A percentile compares a stretch with the other conserved stretches of the same genome.
These are phyloP conservation scores for Serranus cabrilla DNA, from an alignment of 2,797 vertebrate genomes.

Conservation along the genomic window DNA sequence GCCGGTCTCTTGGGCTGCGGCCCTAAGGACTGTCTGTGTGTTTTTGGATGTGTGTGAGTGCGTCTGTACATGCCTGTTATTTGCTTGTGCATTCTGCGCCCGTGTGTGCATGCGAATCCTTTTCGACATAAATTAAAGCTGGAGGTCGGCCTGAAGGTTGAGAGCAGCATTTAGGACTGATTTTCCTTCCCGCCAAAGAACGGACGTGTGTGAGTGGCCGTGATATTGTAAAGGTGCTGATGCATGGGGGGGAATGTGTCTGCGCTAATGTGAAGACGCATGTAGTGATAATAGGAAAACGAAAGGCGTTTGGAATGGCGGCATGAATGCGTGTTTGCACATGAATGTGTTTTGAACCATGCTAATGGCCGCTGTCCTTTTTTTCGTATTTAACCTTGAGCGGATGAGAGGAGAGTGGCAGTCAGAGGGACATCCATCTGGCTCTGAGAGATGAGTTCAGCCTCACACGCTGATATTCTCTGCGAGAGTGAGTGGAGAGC, in stretches of 20 bases:
- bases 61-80: slow-evolving; percentile 33
- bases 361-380: slow-evolving; percentile 40
- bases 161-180: slow-evolving; percentile 31
- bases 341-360: slow-evolving; percentile 23
- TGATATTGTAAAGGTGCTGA: slow-evolving; percentile 42
- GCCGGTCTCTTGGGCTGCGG: slow-evolving; percentile 30
- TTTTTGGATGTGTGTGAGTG: slow-evolving; percentile 1
- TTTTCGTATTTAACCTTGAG: slow-evolving; percentile 70
- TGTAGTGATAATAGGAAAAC: slow-evolving; percentile 51
- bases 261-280: slow-evolving; percentile 45
- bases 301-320: slow-evolving; percentile 48
- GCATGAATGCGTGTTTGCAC: background rate
- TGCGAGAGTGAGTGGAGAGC: slow-evolving; percentile 54
- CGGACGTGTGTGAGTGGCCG: slow-evolving; percentile 17
- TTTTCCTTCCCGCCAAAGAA: slow-evolving; percentile 9
- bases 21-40: slow-evolving; percentile 33
- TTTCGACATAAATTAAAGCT: slow-evolving; percentile 50
- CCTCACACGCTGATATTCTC: slow-evolving; percentile 67
- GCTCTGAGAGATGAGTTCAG: slow-evolving; percentile 58
- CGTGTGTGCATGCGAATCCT: slow-evolving; percentile 10
- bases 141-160: slow-evolving; percentile 64
- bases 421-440: slow-evolving; percentile 70
- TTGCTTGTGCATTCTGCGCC: slow-evolving; percentile 35
- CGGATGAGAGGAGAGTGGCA: slow-evolving; percentile 49
- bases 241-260: slow-evolving; percentile 38